Conservation (phyloP, 1,140 invertebrate genomes). For the Ooceraea biroi region DNA sequence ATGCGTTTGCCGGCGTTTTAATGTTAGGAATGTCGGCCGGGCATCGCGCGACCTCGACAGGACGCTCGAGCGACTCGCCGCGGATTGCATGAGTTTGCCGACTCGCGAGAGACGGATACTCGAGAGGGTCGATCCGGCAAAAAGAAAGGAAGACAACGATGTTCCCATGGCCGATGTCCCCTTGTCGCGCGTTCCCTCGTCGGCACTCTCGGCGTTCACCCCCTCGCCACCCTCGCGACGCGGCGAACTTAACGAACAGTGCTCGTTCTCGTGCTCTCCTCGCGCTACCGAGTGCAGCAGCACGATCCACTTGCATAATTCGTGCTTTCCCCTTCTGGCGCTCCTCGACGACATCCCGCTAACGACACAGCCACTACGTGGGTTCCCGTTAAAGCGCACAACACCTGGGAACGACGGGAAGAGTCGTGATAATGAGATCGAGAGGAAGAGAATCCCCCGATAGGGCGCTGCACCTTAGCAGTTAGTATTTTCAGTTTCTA, state of each 20-base stretch:
- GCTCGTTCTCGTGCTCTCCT: neutral
- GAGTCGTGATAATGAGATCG: neutral
- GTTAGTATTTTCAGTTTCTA: neutral
- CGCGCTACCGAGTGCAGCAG: constrained; percentile 29
- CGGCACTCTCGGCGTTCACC: neutral
- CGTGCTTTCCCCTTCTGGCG: constrained; percentile 26
- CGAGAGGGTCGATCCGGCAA: constrained; percentile 10
- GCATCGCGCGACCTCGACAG: constrained; percentile 53
- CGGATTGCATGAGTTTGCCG: neutral
- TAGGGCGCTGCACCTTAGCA: too few relatives aligned
- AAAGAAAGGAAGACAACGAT: constrained; percentile 36
- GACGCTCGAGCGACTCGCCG: constrained; percentile 22
- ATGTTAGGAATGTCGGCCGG: constrained; percentile 71
- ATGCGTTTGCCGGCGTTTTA: constrained; percentile 74
- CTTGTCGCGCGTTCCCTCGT: neutral
- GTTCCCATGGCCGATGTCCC: constrained; percentile 34
- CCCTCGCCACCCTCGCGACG: constrained; percentile 37
- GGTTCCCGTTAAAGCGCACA: constrained; percentile 5
- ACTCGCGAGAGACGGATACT: constrained; percentile 23
- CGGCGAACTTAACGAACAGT: constrained; percentile 34
- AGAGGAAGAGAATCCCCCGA: neutral
- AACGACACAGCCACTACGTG: constrained; percentile 17
- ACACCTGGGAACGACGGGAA: neutral
- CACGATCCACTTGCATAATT: constrained; percentile 61
- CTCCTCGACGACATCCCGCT: constrained; percentile 7